A percentile compares a stretch with the other conserved stretches of the same genome.
Evolutionary conservation across 37 sponge, comb jelly and placozoan genomes (phyloP).

Genomic region (Dysidea cf. avara): DNA sequence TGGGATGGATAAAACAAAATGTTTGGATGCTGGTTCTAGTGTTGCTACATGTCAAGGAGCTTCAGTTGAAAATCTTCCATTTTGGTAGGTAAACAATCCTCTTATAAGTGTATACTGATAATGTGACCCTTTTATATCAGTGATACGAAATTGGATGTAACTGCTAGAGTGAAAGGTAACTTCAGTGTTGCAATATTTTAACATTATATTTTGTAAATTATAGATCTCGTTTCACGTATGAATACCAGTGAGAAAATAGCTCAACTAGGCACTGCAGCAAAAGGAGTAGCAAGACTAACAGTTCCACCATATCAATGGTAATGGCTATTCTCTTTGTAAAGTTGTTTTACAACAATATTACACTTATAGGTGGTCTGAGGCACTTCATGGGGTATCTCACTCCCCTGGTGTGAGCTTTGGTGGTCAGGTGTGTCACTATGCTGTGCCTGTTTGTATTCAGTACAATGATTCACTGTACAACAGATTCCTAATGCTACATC

Average conservation of each 20-base stretch:
- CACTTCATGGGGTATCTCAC: constrained; percentile 73
- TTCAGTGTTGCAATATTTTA: background rate
- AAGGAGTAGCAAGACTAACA: constrained; percentile 38
- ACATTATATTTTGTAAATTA: background rate
- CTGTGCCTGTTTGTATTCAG: too few species aligned
- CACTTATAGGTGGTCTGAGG: constrained; percentile 91
- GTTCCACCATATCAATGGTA: constrained; percentile 82
- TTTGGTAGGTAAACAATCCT: too few species aligned
- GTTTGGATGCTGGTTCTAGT: too few species aligned
- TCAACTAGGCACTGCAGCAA: constrained; percentile 64
- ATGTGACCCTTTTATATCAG: background rate
- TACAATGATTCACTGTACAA: too few species aligned
- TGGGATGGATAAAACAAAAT: too few species aligned
- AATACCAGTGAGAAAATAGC: constrained; percentile 50
- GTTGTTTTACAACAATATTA: too few species aligned
- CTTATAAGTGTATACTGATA: background rate
- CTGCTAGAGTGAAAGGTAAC: constrained; percentile 34
- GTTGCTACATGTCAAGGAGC: too few species aligned
- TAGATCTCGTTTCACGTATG: constrained; percentile 65
- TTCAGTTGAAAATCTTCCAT: too few species aligned
- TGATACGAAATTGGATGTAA: constrained; percentile 13
- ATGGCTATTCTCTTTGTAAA: background rate
- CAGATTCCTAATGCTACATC: constrained; percentile 52
- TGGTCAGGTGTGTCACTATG: constrained; percentile 46
- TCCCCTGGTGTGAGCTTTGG: constrained; percentile 82